These are phyloP conservation scores for Tonatia bakeri DNA, from an alignment of 2,113 vertebrate species.

Conservation along the genomic window DNA sequence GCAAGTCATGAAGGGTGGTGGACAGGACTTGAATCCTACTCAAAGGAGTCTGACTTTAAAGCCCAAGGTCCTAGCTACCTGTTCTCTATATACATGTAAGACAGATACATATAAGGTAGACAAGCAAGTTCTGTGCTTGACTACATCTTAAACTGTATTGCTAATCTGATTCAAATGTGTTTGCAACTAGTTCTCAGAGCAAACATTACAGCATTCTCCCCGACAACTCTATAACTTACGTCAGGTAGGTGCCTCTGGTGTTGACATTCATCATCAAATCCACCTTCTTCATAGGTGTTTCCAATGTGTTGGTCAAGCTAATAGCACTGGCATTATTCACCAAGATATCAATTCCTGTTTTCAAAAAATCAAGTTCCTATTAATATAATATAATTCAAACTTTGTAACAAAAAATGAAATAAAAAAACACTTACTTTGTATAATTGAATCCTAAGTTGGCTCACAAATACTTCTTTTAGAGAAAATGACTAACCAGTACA, in stretches of 20 bases:
- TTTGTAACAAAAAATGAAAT: conserved; percentile 17
- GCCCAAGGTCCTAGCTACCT: not conserved
- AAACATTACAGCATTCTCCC: not conserved
- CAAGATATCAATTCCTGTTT: conserved; percentile 93
- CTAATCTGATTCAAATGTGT: not conserved
- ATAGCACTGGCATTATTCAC: conserved; percentile 99
- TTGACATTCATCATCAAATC: conserved; percentile 98
- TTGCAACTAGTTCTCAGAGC: not conserved
- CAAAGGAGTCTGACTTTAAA: not conserved
- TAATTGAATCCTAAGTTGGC: not conserved
- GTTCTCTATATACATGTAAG: not conserved
- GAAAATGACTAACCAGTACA: not conserved
- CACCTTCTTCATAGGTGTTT: conserved; percentile 93
- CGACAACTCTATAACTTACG: conserved; percentile 81
- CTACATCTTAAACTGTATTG: not conserved
- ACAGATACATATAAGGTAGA: not conserved
- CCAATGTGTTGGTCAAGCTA: conserved; percentile 92
- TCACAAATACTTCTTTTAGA: conserved; percentile 26
- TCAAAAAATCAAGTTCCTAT: conserved; percentile 70
- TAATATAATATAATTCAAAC: conserved; percentile 59
- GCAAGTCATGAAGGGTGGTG: not conserved
- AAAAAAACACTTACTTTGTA: not conserved
- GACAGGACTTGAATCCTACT: not conserved
- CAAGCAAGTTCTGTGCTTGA: not conserved
- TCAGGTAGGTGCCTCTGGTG: conserved; percentile 94